Conservation (phyloP, 1,140 invertebrate genomes). For the Oedothorax gibbosus region DNA sequence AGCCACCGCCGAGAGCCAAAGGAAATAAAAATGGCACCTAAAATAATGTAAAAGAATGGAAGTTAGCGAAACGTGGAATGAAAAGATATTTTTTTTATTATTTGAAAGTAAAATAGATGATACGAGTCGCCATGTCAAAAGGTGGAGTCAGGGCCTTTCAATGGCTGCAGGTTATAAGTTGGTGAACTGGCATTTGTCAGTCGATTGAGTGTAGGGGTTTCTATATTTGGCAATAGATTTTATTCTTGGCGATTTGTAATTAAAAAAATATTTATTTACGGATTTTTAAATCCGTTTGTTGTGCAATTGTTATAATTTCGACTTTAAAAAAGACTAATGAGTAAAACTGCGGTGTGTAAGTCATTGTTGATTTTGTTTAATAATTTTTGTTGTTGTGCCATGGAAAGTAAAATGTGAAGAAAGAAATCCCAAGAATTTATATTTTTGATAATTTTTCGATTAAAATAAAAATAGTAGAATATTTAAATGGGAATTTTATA, state of each 20-base stretch:
- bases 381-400: no score
- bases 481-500: no score
- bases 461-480: no score
- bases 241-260: not conserved
- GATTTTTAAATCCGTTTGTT: no score
- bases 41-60: slow-evolving; percentile 4
- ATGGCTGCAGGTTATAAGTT: slow-evolving; percentile 53
- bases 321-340: no score
- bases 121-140: slow-evolving; percentile 49
- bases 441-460: no score
- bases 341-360: no score
- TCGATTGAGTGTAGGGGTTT: not conserved
- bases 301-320: no score
- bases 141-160: slow-evolving; percentile 53
- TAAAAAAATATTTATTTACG: not conserved
- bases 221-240: slow-evolving; percentile 15
- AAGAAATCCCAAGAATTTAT: no score
- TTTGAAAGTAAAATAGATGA: slow-evolving; percentile 19
- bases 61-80: slow-evolving; percentile 8
- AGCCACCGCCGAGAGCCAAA: no score
- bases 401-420: no score
- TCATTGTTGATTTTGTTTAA: no score
- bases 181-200: slow-evolving; percentile 58
- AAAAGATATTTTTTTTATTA: slow-evolving; percentile 17
- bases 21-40: not conserved